These are phyloP conservation scores for Stictocephala bisonia DNA, from an alignment of 2,888 invertebrate species.

Conservation along the genomic window DNA sequence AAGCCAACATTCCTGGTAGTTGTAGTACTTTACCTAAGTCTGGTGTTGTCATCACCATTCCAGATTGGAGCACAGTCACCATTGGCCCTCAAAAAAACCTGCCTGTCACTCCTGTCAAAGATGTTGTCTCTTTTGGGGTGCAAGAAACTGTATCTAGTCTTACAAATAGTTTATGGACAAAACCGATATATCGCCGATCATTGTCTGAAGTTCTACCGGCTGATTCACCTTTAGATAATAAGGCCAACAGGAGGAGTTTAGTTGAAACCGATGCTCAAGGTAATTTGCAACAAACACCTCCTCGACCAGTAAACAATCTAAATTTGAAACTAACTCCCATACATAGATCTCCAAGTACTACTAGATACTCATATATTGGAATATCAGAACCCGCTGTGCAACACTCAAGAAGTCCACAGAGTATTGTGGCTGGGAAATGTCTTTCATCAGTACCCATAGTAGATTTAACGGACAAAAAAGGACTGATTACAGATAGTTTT, in stretches of 20 bases:
- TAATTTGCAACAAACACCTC: conserved; percentile 60
- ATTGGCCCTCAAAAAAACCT: conserved; percentile 61
- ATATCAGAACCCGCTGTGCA: conserved; percentile 59
- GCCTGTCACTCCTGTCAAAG: conserved; percentile 27
- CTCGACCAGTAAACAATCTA: conserved; percentile 66
- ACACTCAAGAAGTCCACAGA: conserved; percentile 42
- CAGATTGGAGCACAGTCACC: conserved; percentile 65
- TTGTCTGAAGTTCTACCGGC: conserved; percentile 66
- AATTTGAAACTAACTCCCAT: conserved; percentile 63
- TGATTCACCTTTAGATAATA: conserved; percentile 56
- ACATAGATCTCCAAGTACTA: conserved; percentile 51
- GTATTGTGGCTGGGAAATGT: conserved; percentile 25
- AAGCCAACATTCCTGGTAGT: conserved; percentile 56
- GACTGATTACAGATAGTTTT: background rate
- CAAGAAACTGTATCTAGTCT: conserved; percentile 26
- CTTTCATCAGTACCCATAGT: conserved; percentile 25
- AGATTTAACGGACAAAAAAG: conserved; percentile 41
- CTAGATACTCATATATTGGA: conserved; percentile 62
- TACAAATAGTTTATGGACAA: conserved; percentile 56
- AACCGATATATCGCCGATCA: conserved; percentile 66
- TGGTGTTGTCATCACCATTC: conserved; percentile 66
- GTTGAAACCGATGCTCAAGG: conserved; percentile 57
- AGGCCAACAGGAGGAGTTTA: conserved; percentile 56
- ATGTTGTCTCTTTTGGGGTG: background rate
- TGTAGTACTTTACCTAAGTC: conserved; percentile 65